phyloP scores from a whole-genome alignment of 1,140 invertebrate species.

The Cherax quadricarinatus region DNA sequence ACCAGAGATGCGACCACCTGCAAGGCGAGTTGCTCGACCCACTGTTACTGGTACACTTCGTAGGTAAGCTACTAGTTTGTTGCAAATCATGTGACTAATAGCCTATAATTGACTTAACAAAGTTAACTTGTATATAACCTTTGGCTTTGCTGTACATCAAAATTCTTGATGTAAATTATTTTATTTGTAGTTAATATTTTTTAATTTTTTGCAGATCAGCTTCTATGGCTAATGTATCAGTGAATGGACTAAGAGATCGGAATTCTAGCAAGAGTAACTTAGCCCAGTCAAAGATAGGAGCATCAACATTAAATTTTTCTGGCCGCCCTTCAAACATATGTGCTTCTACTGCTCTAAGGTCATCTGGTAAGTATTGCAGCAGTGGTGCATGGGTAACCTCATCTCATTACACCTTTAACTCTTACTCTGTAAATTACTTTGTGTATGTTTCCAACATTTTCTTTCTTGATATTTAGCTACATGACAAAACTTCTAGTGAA shows the following conservation, averaged over 20 bases:
- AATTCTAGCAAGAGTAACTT: slow-evolving; percentile 12
- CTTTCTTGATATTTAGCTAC: too few species aligned
- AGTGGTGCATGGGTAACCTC: too few species aligned
- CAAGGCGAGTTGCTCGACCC: background rate
- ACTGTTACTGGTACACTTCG: background rate
- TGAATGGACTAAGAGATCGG: background rate
- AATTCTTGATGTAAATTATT: background rate
- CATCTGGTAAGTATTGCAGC: background rate
- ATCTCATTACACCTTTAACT: too few species aligned
- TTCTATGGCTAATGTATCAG: slow-evolving; percentile 60
- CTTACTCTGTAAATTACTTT: too few species aligned
- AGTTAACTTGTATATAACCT: too few species aligned
- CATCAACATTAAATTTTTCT: slow-evolving; percentile 58
- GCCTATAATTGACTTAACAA: too few species aligned
- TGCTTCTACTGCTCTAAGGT: slow-evolving; percentile 11
- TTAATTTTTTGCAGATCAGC: slow-evolving; percentile 23
- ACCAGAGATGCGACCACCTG: background rate
- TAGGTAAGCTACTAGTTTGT: background rate
- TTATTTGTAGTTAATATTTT: background rate
- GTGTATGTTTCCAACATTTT: too few species aligned
- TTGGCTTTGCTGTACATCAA: background rate
- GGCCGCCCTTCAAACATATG: slow-evolving; percentile 58
- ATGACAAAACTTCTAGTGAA: too few species aligned
- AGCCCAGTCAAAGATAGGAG: slow-evolving; percentile 28
- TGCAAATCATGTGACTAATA: background rate